phyloP scores from a whole-genome alignment of 2,888 invertebrate species.

The Tiphia femorata region DNA sequence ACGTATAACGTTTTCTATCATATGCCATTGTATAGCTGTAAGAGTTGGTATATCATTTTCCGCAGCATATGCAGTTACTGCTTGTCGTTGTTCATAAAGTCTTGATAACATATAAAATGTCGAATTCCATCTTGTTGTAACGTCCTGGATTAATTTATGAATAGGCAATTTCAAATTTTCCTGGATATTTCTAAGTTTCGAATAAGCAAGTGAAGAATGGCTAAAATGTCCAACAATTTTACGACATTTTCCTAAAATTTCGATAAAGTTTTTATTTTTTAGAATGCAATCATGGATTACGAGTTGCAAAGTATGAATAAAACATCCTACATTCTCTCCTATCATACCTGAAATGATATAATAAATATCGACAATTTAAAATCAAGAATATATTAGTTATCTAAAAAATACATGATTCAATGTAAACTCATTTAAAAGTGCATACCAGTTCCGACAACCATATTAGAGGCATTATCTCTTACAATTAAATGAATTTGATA shows the following conservation, averaged over 20 bases:
- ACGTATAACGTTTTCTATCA: slow-evolving; percentile 20
- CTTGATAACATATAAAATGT: slow-evolving; percentile 20
- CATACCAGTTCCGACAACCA: slow-evolving; percentile 14
- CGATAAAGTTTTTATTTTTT: too few species aligned
- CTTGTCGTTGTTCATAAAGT: slow-evolving; percentile 7
- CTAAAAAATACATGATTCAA: too few species aligned
- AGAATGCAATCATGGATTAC: too few species aligned
- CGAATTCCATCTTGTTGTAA: slow-evolving; percentile 34
- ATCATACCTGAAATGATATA: too few species aligned
- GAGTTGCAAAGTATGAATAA: too few species aligned
- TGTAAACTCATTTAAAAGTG: not conserved
- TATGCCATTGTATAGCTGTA: slow-evolving; percentile 13
- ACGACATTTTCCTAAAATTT: too few species aligned
- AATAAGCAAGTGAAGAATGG: slow-evolving; percentile 11
- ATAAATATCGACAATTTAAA: too few species aligned
- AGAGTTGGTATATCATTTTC: slow-evolving; percentile 6
- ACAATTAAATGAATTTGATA: slow-evolving; percentile 17
- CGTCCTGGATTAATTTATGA: slow-evolving; percentile 18
- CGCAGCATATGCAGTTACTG: slow-evolving; percentile 4
- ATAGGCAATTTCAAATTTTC: slow-evolving; percentile 12
- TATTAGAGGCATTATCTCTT: slow-evolving; percentile 19
- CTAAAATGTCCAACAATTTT: too few species aligned
- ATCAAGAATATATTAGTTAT: too few species aligned
- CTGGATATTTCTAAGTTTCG: slow-evolving; percentile 12
- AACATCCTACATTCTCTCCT: too few species aligned